Percentiles rank a stretch among this genome's conserved stretches.
These are phyloP conservation scores for Phenganax stokvisi DNA, from an alignment of 92 coral and sea anemone genomes.

Conservation along the genomic window DNA sequence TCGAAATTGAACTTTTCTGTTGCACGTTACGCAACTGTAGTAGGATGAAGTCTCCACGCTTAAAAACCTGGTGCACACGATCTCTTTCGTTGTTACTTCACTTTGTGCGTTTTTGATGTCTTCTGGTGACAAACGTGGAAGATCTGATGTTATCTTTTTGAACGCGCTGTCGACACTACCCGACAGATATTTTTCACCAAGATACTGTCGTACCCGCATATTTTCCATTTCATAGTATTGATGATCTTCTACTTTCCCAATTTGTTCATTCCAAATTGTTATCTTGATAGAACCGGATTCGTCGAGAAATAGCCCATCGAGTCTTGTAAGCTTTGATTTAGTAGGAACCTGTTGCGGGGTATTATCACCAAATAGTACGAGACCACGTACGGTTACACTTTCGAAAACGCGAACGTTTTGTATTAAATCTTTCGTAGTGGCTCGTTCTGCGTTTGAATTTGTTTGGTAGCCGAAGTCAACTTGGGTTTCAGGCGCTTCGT, in stretches of 20 bases:
- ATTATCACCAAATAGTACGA: constrained; percentile 44
- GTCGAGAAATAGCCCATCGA: constrained; percentile 53
- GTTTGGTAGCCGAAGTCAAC: too few relatives aligned
- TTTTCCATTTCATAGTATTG: constrained; percentile 37
- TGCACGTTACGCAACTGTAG: too few relatives aligned
- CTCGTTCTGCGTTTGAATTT: too few relatives aligned
- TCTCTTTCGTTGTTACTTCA: too few relatives aligned
- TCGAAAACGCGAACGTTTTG: constrained; percentile 26
- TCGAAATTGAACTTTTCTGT: too few relatives aligned
- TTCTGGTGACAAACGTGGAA: too few relatives aligned
- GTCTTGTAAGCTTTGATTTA: constrained; percentile 48
- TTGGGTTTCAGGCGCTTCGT: too few relatives aligned
- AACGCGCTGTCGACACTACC: too few relatives aligned
- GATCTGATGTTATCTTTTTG: not conserved
- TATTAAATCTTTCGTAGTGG: too few relatives aligned
- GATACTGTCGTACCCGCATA: constrained; percentile 50
- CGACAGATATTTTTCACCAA: constrained; percentile 50
- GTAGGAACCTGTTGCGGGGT: constrained; percentile 46
- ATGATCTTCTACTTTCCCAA: constrained; percentile 36
- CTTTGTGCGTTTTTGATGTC: too few relatives aligned
- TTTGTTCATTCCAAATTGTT: constrained; percentile 57
- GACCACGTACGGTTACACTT: constrained; percentile 42
- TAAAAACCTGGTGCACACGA: too few relatives aligned
- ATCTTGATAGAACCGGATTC: constrained; percentile 43
- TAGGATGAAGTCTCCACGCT: too few relatives aligned